These are phyloP conservation scores for Galerucella nymphaeae DNA, from an alignment of 2,888 invertebrate species.

Conservation along the genomic window DNA sequence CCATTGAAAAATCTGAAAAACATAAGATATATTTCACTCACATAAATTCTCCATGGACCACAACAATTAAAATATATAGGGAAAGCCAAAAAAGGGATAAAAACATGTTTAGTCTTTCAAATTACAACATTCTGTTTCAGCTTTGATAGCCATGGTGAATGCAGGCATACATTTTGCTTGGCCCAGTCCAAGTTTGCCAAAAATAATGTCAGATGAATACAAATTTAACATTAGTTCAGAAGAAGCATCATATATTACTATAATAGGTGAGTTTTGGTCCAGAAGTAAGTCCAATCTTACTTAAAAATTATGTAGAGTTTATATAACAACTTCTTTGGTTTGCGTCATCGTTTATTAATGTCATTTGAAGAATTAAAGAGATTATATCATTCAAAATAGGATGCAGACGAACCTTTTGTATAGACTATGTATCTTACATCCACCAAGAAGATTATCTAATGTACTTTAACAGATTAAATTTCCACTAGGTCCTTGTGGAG, in stretches of 20 bases:
- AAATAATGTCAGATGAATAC: conserved; percentile 49
- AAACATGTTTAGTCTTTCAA: background rate
- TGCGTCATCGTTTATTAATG: no score
- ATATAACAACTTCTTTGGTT: no score
- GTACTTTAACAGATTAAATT: background rate
- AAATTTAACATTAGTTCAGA: conserved; percentile 47
- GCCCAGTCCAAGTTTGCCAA: conserved; percentile 51
- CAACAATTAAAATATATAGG: no score
- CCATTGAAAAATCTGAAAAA: no score
- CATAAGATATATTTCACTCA: no score
- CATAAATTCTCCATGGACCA: no score
- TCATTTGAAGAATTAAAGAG: no score
- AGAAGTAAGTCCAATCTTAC: no score
- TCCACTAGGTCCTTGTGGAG: conserved; percentile 44
- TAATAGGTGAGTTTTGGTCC: conserved; percentile 35
- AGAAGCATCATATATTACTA: conserved; percentile 52
- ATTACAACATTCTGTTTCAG: conserved; percentile 22
- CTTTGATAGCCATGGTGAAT: conserved; percentile 39
- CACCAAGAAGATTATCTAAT: background rate
- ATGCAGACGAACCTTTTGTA: no score
- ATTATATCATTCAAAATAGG: no score
- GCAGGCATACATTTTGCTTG: conserved; percentile 49
- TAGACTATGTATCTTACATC: no score
- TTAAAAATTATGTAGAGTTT: no score
- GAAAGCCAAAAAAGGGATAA: background rate